Conservation (phyloP, 2,113 vertebrate species). For the Glaucidium brasilianum region DNA sequence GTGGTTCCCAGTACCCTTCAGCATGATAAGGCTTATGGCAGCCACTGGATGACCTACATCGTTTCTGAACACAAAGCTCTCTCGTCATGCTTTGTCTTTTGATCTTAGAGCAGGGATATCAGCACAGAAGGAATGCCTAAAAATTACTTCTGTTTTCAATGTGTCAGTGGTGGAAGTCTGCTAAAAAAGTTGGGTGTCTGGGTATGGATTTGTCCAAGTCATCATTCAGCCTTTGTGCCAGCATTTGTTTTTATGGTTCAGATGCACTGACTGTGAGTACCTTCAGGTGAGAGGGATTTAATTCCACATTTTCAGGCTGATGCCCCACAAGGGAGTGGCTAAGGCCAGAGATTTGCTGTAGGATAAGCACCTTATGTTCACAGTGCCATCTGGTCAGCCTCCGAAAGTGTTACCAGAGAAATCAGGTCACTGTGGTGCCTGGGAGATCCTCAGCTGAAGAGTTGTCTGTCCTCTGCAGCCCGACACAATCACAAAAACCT, state of each 20-base stretch:
- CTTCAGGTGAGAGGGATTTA: neutral
- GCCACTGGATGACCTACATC: neutral
- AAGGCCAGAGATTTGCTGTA: slow-evolving; percentile 25
- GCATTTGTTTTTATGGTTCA: neutral
- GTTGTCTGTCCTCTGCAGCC: neutral
- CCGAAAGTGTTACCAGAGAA: neutral
- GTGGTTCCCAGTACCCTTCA: neutral
- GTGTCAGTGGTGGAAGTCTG: neutral
- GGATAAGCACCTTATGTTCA: slow-evolving; percentile 38
- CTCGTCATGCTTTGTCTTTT: neutral
- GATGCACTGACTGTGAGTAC: neutral
- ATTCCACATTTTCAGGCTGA: neutral
- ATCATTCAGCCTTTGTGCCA: neutral
- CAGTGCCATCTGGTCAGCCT: slow-evolving; percentile 17
- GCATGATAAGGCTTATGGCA: neutral
- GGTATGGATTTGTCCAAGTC: neutral
- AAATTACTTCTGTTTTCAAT: neutral
- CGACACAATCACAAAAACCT: neutral
- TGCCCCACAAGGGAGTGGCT: neutral
- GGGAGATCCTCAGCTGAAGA: neutral
- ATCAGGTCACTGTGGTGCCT: neutral
- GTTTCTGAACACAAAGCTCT: neutral
- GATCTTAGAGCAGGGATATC: neutral
- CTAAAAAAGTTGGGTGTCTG: neutral
- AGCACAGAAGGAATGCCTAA: neutral